A percentile compares a stretch with the other conserved stretches of the same genome.
phyloP scores from a whole-genome alignment of 1,140 invertebrate species.

The Aphis gossypii region DNA sequence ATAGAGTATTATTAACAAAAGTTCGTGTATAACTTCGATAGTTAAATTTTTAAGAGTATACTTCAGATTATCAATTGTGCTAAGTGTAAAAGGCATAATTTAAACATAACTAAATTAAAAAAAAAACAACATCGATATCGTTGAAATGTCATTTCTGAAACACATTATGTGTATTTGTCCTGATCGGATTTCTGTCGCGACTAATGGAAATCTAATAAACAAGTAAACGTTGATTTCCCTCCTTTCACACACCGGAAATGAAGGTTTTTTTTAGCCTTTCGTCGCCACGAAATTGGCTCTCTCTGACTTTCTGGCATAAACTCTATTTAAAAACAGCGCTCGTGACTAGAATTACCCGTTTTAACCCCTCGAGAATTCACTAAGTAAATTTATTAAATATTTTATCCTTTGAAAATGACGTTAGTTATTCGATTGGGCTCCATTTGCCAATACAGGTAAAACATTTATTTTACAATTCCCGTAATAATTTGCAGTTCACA shows the following conservation, averaged over 20 bases:
- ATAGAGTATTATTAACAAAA: too few relatives aligned
- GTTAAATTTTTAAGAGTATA: neutral
- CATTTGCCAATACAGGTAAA: neutral
- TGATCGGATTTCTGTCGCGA: neutral
- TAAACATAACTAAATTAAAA: neutral
- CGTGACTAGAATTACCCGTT: slow-evolving; percentile 24
- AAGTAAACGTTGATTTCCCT: slow-evolving; percentile 51
- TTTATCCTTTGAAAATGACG: neutral
- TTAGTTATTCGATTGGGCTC: neutral
- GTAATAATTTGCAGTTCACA: neutral
- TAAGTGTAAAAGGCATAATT: neutral
- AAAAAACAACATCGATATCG: neutral
- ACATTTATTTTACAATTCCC: neutral
- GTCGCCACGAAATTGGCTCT: slow-evolving; percentile 48
- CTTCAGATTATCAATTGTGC: too few relatives aligned
- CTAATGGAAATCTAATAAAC: slow-evolving; percentile 53
- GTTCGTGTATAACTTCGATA: neutral
- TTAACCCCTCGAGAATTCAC: neutral
- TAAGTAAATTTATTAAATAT: slow-evolving; percentile 12
- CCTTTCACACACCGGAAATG: slow-evolving; percentile 51
- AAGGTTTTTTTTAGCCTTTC: slow-evolving; percentile 18
- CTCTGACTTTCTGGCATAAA: slow-evolving; percentile 42
- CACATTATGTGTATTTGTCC: neutral
- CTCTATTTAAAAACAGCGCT: slow-evolving; percentile 31
- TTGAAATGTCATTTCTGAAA: neutral